A percentile compares a stretch with the other conserved stretches of the same genome.
These are phyloP conservation scores for Schrankia costaestrigalis DNA, from an alignment of 2,888 invertebrate genomes.

Conservation along the genomic window DNA sequence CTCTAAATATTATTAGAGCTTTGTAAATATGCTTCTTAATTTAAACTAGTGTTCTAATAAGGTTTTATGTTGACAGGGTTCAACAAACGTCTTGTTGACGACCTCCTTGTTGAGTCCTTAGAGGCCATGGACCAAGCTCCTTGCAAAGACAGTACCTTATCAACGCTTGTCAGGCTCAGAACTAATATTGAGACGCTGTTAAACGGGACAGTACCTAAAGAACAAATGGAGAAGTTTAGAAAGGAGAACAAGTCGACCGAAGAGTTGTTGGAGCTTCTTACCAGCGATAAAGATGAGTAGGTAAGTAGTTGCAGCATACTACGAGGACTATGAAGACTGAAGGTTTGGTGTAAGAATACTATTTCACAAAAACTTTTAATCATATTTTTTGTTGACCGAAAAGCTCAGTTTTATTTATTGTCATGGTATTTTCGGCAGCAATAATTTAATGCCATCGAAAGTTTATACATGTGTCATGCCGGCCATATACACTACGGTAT, in stretches of 20 bases:
- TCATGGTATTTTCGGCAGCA: no score
- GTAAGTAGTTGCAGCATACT: not conserved
- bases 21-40: conserved; percentile 29
- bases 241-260: conserved; percentile 88
- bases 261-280: conserved; percentile 88
- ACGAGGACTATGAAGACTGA: no score
- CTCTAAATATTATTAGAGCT: conserved; percentile 19
- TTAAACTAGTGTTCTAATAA: conserved; percentile 7
- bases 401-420: no score
- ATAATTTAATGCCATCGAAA: no score
- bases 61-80: conserved; percentile 61
- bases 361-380: no score
- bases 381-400: no score
- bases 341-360: not conserved
- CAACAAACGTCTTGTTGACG: conserved; percentile 88
- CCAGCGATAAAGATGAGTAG: conserved; percentile 63
- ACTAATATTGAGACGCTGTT: conserved; percentile 88
- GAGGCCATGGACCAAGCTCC: conserved; percentile 86
- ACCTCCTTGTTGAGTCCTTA: conserved; percentile 88
- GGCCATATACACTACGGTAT: no score
- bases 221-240: conserved; percentile 88
- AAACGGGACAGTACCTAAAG: conserved; percentile 89
- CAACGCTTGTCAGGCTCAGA: conserved; percentile 84
- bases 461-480: no score
- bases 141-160: conserved; percentile 78